phyloP scores from a whole-genome alignment of 1,140 invertebrate genomes.

The Eulimnadia texana region DNA sequence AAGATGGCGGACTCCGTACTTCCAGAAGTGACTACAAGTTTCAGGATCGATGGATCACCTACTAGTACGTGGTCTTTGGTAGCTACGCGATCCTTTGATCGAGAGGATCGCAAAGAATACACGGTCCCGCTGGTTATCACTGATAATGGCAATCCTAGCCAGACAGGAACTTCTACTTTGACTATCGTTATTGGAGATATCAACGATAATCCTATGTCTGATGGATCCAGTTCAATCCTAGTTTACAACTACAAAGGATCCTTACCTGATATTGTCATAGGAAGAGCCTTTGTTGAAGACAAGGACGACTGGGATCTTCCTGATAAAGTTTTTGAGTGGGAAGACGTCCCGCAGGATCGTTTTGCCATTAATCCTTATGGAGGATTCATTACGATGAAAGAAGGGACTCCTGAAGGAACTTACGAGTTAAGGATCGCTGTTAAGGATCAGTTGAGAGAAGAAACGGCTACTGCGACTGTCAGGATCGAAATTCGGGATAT shows the following conservation, averaged over 20 bases:
- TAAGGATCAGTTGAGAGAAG: constrained; percentile 34
- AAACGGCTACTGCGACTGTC: constrained; percentile 55
- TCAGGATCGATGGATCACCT: constrained; percentile 37
- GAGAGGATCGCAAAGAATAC: constrained; percentile 76
- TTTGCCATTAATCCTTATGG: constrained; percentile 53
- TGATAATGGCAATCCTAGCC: constrained; percentile 54
- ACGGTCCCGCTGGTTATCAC: constrained; percentile 71
- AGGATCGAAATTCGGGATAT: constrained; percentile 70
- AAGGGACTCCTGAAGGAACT: constrained; percentile 46
- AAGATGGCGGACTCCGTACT: constrained; percentile 47
- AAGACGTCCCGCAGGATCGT: constrained; percentile 20
- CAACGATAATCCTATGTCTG: constrained; percentile 73
- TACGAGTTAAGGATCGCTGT: constrained; percentile 36
- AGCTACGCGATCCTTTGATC: constrained; percentile 49
- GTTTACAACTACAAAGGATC: constrained; percentile 79
- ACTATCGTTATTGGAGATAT: constrained; percentile 76
- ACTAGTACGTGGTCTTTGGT: constrained; percentile 1
- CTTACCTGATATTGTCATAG: constrained; percentile 59
- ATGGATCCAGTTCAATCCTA: constrained; percentile 70
- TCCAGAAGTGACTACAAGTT: constrained; percentile 50
- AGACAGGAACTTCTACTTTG: constrained; percentile 57
- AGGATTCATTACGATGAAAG: constrained; percentile 70
- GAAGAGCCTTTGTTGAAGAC: constrained; percentile 78
- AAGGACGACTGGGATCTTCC: constrained; percentile 83
- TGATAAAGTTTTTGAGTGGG: constrained; percentile 66